phyloP scores from a whole-genome alignment of 2,113 vertebrate genomes.

The Corythaeola cristata region DNA sequence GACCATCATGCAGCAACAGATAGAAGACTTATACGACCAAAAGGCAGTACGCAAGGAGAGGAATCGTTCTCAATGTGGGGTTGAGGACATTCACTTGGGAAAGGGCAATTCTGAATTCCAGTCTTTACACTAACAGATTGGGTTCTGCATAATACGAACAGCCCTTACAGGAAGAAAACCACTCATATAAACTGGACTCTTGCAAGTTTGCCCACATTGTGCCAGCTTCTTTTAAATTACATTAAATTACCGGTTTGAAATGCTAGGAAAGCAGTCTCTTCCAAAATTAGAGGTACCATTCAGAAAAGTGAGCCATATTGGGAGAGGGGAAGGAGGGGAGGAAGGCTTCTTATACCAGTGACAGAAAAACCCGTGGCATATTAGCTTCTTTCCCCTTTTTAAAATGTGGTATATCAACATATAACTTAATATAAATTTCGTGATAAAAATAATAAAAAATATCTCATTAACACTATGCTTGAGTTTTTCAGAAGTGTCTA shows the following conservation, averaged over 20 bases:
- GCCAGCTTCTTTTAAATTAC: neutral
- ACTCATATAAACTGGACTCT: neutral
- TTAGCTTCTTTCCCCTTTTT: neutral
- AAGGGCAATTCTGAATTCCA: neutral
- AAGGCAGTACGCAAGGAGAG: neutral
- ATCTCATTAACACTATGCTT: neutral
- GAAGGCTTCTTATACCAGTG: neutral
- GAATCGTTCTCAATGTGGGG: neutral
- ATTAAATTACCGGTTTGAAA: neutral
- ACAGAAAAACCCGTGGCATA: neutral
- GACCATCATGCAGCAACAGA: neutral
- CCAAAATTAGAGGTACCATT: neutral
- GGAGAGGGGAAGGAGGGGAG: neutral
- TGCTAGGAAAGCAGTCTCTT: neutral
- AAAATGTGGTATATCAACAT: neutral
- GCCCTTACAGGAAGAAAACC: neutral
- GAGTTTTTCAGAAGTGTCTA: neutral
- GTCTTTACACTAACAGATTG: neutral
- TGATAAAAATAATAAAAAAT: neutral
- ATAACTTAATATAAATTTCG: neutral
- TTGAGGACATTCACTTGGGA: neutral
- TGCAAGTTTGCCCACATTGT: neutral
- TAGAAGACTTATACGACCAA: accelerated
- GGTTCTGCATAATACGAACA: neutral
- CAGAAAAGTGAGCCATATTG: neutral